Evolutionary conservation across 2,888 invertebrate genomes (phyloP).

Genomic region (Seira musarum): DNA sequence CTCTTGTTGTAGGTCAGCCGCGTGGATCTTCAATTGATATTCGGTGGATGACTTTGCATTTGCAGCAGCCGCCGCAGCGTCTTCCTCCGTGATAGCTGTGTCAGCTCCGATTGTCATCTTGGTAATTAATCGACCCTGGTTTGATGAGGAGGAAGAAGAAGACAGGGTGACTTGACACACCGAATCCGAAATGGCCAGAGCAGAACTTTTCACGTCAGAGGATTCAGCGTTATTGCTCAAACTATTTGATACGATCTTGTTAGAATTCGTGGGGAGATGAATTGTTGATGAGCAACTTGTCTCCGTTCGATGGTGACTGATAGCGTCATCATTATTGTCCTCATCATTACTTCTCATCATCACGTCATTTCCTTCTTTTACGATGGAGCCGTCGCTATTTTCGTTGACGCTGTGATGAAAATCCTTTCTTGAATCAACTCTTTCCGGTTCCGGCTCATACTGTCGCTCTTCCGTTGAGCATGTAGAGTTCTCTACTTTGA

Average conservation of each 20-base stretch:
- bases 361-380: conserved; percentile 64
- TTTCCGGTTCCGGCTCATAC: conserved; percentile 68
- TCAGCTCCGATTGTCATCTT: conserved; percentile 42
- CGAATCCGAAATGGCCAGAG: background rate
- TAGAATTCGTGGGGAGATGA: conserved; percentile 33
- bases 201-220: background rate
- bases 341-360: conserved; percentile 39
- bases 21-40: conserved; percentile 49
- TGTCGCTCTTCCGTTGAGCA: conserved; percentile 36
- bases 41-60: conserved; percentile 26
- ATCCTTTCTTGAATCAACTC: conserved; percentile 54
- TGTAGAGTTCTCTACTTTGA: conserved; percentile 5
- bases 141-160: conserved; percentile 15
- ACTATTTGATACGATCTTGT: conserved; percentile 32
- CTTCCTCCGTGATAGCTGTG: background rate
- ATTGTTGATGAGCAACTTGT: conserved; percentile 38
- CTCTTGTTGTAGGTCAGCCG: conserved; percentile 44
- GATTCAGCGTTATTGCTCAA: background rate
- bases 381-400: conserved; percentile 26
- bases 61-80: background rate
- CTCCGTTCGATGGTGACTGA: conserved; percentile 23
- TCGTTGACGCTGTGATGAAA: conserved; percentile 34
- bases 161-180: conserved; percentile 17
- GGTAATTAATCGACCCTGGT: background rate
- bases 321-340: conserved; percentile 23